These are phyloP conservation scores for Drosophila varians DNA, from an alignment of 1,140 invertebrate genomes.

Conservation along the genomic window DNA sequence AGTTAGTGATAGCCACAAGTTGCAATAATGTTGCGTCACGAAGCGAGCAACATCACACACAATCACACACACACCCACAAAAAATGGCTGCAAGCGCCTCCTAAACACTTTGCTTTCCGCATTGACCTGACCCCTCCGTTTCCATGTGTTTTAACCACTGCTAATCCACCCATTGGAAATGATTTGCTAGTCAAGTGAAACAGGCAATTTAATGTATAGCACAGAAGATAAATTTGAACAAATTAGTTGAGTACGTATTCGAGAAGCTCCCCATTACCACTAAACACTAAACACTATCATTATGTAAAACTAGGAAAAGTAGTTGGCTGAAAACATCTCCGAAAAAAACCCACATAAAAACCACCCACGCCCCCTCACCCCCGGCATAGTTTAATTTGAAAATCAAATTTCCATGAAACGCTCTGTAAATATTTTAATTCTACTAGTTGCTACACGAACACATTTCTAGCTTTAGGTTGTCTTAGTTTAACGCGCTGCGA, in stretches of 20 bases:
- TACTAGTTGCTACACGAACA: conserved; percentile 61
- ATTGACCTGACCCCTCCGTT: conserved; percentile 3
- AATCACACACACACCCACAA: conserved; percentile 29
- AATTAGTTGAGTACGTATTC: conserved; percentile 44
- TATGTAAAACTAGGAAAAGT: conserved; percentile 23
- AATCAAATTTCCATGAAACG: conserved; percentile 33
- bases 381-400: conserved; percentile 34
- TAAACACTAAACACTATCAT: conserved; percentile 14
- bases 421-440: conserved; percentile 55
- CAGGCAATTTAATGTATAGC: conserved; percentile 71
- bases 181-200: conserved; percentile 78
- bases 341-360: background rate
- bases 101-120: conserved; percentile 11
- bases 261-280: conserved; percentile 32
- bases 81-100: conserved; percentile 22
- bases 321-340: conserved; percentile 27
- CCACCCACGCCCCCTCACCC: conserved; percentile 7
- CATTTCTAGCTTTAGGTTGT: conserved; percentile 54
- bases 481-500: conserved; percentile 31
- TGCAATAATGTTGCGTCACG: conserved; percentile 79
- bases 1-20: conserved; percentile 76
- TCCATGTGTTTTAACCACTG: conserved; percentile 2
- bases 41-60: conserved; percentile 74
- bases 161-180: conserved; percentile 43
- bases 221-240: conserved; percentile 53